phyloP scores from a whole-genome alignment of 2,888 invertebrate species.

The Lasioglossum morio region DNA sequence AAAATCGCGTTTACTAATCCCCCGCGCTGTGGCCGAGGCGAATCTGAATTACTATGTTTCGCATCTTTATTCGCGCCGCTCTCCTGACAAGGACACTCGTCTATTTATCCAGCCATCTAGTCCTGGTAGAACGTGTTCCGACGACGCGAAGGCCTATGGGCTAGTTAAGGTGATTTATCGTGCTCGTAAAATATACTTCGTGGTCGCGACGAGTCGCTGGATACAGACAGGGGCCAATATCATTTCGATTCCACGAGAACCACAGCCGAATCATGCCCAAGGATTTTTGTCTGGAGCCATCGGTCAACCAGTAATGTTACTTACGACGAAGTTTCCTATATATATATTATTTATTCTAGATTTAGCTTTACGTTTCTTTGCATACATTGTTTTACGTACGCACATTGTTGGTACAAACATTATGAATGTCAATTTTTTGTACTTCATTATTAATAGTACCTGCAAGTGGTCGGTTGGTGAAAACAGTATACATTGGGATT shows the following conservation, averaged over 20 bases:
- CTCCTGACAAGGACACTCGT: constrained; percentile 58
- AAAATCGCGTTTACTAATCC: constrained; percentile 34
- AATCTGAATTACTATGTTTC: constrained; percentile 49
- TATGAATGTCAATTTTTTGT: no score
- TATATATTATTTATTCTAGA: no score
- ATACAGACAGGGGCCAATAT: constrained; percentile 39
- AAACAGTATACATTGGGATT: no score
- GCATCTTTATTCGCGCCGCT: constrained; percentile 50
- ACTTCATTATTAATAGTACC: no score
- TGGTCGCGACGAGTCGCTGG: constrained; percentile 21
- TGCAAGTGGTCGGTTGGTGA: no score
- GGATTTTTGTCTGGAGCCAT: background rate
- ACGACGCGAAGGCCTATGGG: constrained; percentile 46
- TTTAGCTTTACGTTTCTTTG: no score
- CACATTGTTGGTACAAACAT: no score
- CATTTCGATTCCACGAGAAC: constrained; percentile 27
- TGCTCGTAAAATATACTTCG: constrained; percentile 59
- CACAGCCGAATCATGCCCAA: background rate
- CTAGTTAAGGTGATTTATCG: constrained; percentile 64
- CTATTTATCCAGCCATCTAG: constrained; percentile 57
- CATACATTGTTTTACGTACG: no score
- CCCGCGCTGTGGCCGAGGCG: constrained; percentile 25
- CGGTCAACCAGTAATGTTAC: no score
- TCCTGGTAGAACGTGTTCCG: constrained; percentile 67
- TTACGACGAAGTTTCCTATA: no score